A percentile compares a stretch with the other conserved stretches of the same genome.
phyloP scores from a whole-genome alignment of 2,797 vertebrate genomes.

The Acipenser transmontanus region DNA sequence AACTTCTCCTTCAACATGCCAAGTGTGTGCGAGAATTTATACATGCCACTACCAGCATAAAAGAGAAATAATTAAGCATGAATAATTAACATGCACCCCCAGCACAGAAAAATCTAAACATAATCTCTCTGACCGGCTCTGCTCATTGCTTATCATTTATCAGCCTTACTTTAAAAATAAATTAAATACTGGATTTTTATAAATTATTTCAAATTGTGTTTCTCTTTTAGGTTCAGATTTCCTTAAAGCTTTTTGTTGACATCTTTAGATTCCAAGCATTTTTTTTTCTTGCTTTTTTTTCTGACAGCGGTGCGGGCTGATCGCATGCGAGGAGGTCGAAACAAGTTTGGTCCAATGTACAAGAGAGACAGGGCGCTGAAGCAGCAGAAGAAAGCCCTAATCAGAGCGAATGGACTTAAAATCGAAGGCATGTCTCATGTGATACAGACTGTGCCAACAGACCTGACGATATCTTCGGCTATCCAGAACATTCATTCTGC shows the following conservation, averaged over 20 bases:
- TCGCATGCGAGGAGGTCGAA: conserved; percentile 93
- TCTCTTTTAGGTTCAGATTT: too few relatives aligned
- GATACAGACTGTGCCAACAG: conserved; percentile 92
- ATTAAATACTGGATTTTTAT: too few relatives aligned
- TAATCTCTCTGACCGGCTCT: conserved; percentile 48
- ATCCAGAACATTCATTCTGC: conserved; percentile 94
- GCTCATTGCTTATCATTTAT: conserved; percentile 45
- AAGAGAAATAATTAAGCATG: conserved; percentile 65
- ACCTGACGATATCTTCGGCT: conserved; percentile 91
- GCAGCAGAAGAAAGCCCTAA: conserved; percentile 96
- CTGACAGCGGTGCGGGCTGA: conserved; percentile 86
- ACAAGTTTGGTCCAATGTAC: conserved; percentile 99
- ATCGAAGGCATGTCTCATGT: conserved; percentile 96
- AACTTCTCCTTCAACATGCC: conserved; percentile 35
- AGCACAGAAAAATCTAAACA: conserved; percentile 37
- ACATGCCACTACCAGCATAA: conserved; percentile 10
- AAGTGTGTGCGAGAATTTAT: conserved; percentile 17
- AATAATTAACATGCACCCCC: conserved; percentile 68
- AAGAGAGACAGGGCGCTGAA: conserved; percentile 94
- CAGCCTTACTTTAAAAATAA: too few relatives aligned
- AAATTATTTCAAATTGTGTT: too few relatives aligned
- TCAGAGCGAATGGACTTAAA: conserved; percentile 94
- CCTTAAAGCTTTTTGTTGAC: too few relatives aligned
- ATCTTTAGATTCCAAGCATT: not conserved
- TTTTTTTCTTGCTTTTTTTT: conserved; percentile 16